A percentile compares a stretch with the other conserved stretches of the same genome.
These are phyloP conservation scores for Hedychridium roseum DNA, from an alignment of 2,888 invertebrate species.

Conservation along the genomic window DNA sequence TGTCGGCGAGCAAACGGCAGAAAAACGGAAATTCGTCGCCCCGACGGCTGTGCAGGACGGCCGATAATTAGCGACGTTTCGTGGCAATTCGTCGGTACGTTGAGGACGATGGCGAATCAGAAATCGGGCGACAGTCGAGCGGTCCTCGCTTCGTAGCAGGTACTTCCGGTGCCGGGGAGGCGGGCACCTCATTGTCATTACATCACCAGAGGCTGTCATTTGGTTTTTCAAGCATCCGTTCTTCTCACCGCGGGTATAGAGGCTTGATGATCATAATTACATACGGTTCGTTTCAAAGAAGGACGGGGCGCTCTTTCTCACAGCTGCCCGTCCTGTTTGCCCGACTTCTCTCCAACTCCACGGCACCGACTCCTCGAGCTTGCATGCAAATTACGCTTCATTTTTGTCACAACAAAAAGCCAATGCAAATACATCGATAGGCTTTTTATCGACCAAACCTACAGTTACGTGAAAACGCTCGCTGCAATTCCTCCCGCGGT, in stretches of 20 bases:
- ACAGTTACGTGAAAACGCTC: too few relatives aligned
- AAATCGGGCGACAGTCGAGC: conserved; percentile 24
- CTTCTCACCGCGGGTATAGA: conserved; percentile 25
- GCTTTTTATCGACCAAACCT: too few relatives aligned
- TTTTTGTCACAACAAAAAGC: too few relatives aligned
- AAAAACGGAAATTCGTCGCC: conserved; percentile 22
- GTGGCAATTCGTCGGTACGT: conserved; percentile 24
- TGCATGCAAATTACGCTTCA: too few relatives aligned
- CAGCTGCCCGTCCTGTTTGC: background rate
- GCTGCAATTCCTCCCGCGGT: too few relatives aligned
- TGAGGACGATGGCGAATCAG: conserved; percentile 22
- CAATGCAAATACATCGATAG: too few relatives aligned
- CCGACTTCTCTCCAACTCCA: too few relatives aligned
- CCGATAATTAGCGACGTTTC: conserved; percentile 35
- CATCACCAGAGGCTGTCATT: conserved; percentile 47
- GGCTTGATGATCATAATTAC: conserved; percentile 5
- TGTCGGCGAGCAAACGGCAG: conserved; percentile 24
- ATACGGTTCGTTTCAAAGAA: conserved; percentile 22
- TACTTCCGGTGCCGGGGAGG: conserved; percentile 43
- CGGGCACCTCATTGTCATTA: conserved; percentile 44
- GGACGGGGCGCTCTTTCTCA: conserved; percentile 12
- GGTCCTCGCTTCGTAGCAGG: conserved; percentile 27
- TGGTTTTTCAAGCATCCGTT: conserved; percentile 43
- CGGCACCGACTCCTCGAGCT: too few relatives aligned
- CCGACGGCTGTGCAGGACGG: conserved; percentile 21